A percentile compares a stretch with the other conserved stretches of the same genome.
phyloP scores from a whole-genome alignment of 2,888 invertebrate genomes.

The Strigamia maritima region DNA sequence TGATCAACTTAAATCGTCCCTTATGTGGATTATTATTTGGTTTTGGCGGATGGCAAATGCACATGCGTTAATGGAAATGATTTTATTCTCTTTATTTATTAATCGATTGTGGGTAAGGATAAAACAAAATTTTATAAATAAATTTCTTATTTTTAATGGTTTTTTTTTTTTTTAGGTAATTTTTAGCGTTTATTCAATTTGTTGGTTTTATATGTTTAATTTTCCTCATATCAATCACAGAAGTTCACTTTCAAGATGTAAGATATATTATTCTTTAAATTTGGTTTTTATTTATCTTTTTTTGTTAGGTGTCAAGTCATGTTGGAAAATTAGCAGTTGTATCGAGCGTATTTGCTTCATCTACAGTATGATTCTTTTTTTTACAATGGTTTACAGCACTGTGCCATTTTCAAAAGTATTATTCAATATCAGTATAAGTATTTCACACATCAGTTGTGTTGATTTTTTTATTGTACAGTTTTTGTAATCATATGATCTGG shows the following conservation, averaged over 20 bases:
- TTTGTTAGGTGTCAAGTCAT: neutral
- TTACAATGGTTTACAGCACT: neutral
- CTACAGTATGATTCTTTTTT: neutral
- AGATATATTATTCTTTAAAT: neutral
- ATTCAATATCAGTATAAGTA: neutral
- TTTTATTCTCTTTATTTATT: conserved; percentile 73
- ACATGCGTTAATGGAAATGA: conserved; percentile 70
- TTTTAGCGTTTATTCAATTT: conserved; percentile 67
- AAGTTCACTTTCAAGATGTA: conserved; percentile 59
- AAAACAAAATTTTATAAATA: neutral
- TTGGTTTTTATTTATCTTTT: neutral
- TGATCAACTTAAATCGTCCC: conserved; percentile 64
- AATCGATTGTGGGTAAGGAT: conserved; percentile 67
- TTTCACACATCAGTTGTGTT: too few relatives aligned
- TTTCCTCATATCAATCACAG: conserved; percentile 66
- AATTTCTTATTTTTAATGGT: neutral
- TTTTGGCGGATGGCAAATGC: conserved; percentile 77
- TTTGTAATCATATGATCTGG: neutral
- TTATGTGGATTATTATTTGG: conserved; percentile 69
- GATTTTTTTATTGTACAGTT: neutral
- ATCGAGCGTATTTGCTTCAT: neutral
- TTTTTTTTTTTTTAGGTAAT: conserved; percentile 52
- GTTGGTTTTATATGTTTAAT: conserved; percentile 67
- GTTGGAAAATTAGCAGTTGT: neutral
- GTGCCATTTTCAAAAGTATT: neutral